phyloP scores from a whole-genome alignment of 2,888 invertebrate genomes.

The Lymantria dispar region DNA sequence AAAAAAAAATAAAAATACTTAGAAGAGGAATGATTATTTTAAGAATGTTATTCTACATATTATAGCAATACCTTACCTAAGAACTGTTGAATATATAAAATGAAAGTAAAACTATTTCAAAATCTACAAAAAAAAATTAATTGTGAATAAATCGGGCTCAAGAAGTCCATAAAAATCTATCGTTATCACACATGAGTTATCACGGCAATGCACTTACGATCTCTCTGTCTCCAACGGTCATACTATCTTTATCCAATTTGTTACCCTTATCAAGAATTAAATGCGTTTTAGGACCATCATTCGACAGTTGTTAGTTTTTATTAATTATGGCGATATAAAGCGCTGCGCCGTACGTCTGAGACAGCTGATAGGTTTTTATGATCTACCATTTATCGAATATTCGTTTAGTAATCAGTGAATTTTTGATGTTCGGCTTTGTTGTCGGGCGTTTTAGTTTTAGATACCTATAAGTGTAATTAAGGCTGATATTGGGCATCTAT shows the following conservation, averaged over 20 bases:
- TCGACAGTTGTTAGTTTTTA: slow-evolving; percentile 69
- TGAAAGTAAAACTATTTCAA: not conserved
- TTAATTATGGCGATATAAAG: slow-evolving; percentile 68
- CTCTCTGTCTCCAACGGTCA: slow-evolving; percentile 71
- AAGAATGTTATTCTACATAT: too few species aligned
- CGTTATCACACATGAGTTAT: slow-evolving; percentile 64
- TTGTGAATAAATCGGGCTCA: not conserved
- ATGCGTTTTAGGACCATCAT: slow-evolving; percentile 76
- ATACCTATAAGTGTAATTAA: too few species aligned
- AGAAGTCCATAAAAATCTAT: slow-evolving; percentile 43
- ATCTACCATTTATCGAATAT: slow-evolving; percentile 65
- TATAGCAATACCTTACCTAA: too few species aligned
- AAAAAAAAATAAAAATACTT: too few species aligned
- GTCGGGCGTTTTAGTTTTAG: too few species aligned
- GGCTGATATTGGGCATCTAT: too few species aligned
- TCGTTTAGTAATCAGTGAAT: slow-evolving; percentile 63
- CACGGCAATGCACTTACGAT: slow-evolving; percentile 80
- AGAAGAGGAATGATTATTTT: too few species aligned
- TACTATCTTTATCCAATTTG: slow-evolving; percentile 82
- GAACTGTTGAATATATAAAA: too few species aligned
- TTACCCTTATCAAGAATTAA: slow-evolving; percentile 82
- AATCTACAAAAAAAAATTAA: not conserved
- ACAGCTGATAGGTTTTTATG: slow-evolving; percentile 76
- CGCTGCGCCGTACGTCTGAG: slow-evolving; percentile 46
- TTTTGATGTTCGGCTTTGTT: slow-evolving; percentile 36